Conservation (phyloP, 2,113 vertebrate genomes). For the Marmota monax region DNA sequence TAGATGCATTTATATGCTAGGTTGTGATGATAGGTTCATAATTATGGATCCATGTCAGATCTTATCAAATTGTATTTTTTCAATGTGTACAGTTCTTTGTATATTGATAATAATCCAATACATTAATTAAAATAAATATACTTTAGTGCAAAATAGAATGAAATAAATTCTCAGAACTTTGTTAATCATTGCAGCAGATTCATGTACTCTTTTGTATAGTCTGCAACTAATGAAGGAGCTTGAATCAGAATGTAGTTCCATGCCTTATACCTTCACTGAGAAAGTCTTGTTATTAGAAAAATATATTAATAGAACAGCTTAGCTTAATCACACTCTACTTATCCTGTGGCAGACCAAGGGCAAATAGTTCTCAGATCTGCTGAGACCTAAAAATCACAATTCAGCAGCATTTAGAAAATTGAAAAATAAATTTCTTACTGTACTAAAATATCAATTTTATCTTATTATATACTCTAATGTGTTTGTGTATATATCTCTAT, state of each 20-base stretch:
- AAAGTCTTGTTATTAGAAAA: not conserved
- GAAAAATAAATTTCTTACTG: not conserved
- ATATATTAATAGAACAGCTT: not conserved
- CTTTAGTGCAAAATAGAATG: not conserved
- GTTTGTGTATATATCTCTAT: not conserved
- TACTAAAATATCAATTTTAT: not conserved
- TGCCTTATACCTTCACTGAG: not conserved
- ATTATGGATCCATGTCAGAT: not conserved
- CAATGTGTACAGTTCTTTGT: not conserved
- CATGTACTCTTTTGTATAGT: not conserved
- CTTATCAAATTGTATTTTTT: not conserved
- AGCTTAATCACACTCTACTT: not conserved
- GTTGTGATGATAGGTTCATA: not conserved
- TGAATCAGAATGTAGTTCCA: not conserved
- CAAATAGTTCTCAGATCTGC: not conserved
- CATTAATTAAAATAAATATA: not conserved
- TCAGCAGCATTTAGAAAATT: not conserved
- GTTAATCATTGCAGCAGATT: not conserved
- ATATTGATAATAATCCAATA: not conserved
- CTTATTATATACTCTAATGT: not conserved
- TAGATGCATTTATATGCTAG: not conserved
- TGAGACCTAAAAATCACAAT: not conserved
- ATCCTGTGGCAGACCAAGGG: not conserved
- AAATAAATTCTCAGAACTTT: not conserved
- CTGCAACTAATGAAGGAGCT: not conserved